Base-by-base conservation (phyloP, 2,888 invertebrate genomes). In the Bedellia somnulentella region DNA sequence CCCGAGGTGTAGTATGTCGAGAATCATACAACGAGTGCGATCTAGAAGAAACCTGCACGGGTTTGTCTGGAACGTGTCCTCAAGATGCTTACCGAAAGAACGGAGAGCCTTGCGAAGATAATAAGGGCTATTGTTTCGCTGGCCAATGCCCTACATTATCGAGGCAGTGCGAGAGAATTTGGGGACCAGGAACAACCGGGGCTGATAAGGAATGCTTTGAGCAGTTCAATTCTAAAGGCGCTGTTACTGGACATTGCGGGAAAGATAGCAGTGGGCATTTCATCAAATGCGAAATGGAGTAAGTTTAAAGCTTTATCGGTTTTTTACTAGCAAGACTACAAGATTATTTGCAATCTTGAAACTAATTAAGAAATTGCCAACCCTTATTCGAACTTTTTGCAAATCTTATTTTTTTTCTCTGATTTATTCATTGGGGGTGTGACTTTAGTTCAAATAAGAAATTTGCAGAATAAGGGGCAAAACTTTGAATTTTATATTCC, bases 221-320 rank as follows among this genome's bases (percentile, higher is more conserved):
- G 38, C 89, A 93, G 63, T 95, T 94, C 75, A 98, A 98, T 63
- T 87, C 92, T 0, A 93, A 95, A 52, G 98, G 98, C 8, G 89
- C 92, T 27, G 89, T 92, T 42, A 94, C 90, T 44, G 98, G 98
- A 0, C 95, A 98, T 60, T 98, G 98, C 58, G 98, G 98, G 24
- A 85, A 85, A 39, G 89, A 90, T 49, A 57, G 61, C 38, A 78
- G 71, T 35, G 87, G 87, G 27, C 83, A 85, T 47, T 92, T 84
- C 57, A 78, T 92, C 46, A 95, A 93, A 64, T 96, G 96, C 62
- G 86, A 89, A 35, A 76, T 80, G 49, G 86, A 87, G 92, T 92
- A 64, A 83, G 90, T 82, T 30, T 18, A 9, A 18, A 18, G 5
- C 18, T 18, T 6, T 18, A 9, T 18, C 18, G 18, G 5, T 18